Evolutionary conservation across 2,113 vertebrate genomes (phyloP), one percentile per base, ranked within the genome.

Genomic region (Stegastes partitus): DNA sequence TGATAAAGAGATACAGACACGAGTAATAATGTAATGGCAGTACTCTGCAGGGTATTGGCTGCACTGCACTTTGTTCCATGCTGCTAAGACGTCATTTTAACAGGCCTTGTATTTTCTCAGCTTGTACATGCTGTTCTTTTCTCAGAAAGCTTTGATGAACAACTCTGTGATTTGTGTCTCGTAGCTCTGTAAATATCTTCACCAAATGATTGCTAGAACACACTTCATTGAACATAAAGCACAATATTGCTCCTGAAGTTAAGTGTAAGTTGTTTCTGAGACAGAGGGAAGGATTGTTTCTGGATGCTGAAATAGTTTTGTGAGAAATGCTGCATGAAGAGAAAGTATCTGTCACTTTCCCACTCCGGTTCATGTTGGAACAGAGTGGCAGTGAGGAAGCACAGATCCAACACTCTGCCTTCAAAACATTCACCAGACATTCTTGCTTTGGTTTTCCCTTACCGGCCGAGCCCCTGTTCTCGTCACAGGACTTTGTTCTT

Each of bases 401-500:
- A 37, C 51, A 58, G 34, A 8, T 56, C 26, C 55, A 42, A 51
- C 49, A 14, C 50, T 57, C 51, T 1, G 18, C 62, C 59, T 69
- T 68, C 37, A 58, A 64, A 87, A 83, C 79, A 79, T 58, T 88
- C 64, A 3, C 56, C 74, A 74, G 62, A 61, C 69, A 66, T 85
- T 64, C 72, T 47, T 74, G 16, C 56, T 54, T 53, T 54, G 82
- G 26, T 81, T 85, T 84, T 61, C 66, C 42, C 59, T 81, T 86
- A 79, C 64, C 34, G 23, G 61, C 63, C 73, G 39, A 87, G 64
- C 42, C 26, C 77, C 57, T 25, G 67, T 23, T 53, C 58, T 59
- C 39, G 53, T 85, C 65, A 69, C 78, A 83, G 56, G 55, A 84
- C 76, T 87, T 73, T 84, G 37, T 69, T 71, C 83, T 84, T 74